phyloP scores from a whole-genome alignment of 1,140 invertebrate species.

The Drosophila navojoa region DNA sequence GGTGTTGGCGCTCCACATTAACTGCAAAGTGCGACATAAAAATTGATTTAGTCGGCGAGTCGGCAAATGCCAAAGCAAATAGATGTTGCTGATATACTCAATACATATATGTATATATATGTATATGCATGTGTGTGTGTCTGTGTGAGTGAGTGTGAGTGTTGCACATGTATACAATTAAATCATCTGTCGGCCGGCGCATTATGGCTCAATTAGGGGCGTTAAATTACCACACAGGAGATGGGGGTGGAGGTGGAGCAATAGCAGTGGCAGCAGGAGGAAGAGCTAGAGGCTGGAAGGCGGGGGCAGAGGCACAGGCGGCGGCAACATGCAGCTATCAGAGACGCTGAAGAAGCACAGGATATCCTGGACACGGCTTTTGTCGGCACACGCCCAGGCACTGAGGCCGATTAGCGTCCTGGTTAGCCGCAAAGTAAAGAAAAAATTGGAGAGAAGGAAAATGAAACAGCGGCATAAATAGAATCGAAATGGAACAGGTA shows the following conservation, averaged over 20 bases:
- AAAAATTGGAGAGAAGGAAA: neutral
- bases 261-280: neutral
- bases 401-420: constrained; percentile 39
- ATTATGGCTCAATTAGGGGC: constrained; percentile 75
- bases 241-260: neutral
- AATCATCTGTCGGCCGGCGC: neutral
- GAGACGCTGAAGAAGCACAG: constrained; percentile 5
- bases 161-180: neutral
- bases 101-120: neutral
- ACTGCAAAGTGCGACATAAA: constrained; percentile 79
- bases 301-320: too few species aligned
- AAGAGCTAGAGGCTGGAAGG: too few species aligned
- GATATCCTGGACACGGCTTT: constrained; percentile 34
- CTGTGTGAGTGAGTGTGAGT: neutral
- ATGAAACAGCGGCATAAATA: neutral
- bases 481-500: neutral
- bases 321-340: neutral
- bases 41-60: constrained; percentile 72
- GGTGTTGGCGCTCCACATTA: constrained; percentile 50
- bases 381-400: constrained; percentile 43
- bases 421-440: constrained; percentile 46
- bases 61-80: constrained; percentile 31
- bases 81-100: constrained; percentile 11
- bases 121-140: neutral
- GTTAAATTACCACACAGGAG: constrained; percentile 30